Base-by-base conservation (phyloP, 2,888 invertebrate genomes). In the Opisthograptis luteolata region DNA sequence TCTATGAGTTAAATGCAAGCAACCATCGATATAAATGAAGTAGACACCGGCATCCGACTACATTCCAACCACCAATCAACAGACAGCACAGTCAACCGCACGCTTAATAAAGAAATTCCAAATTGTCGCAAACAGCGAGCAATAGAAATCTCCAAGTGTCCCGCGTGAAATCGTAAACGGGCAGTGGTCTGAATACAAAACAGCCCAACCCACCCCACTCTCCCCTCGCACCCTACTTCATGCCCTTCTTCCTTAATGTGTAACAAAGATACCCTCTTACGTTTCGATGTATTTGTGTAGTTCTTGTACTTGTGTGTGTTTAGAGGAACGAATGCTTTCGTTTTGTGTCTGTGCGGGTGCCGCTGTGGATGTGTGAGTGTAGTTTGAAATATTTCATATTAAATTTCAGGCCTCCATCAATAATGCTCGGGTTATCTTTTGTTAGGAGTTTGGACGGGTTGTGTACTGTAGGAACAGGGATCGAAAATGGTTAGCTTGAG, bases 221-320 rank as follows among this genome's bases (percentile, higher is more conserved):
- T 67, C 57, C 59, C 58, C 68, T 56, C 68, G 69, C 52, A 62
- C 80, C 82, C 75, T 73, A 83, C 86, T 83, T 85, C 77, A 77
- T 82, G 79, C 87, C 87, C 86, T 84, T 84, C 84, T 87, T 88
- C 89, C 88, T 87, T 88, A 88, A 87, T 86, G 80, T 81, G 81
- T 87, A 89, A 89, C 89, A 89, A 90, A 90, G 90, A 89, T 88
- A 80, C 88, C 88, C 88, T 84, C 87, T 87, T 87, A 84, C 73
- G 76, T 69, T 76, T 74, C 76, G 70, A 79, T 85, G 85, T 85
- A 78, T 85, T 82, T 76, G 82, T 80, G 78, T 81, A 78, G 75
- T 74, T 75, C 68, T 60, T 66, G 66, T 48, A 35, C 39, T 15
- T 80, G 85, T 87, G 85, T 85, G 84, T 41, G 85, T 80, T 59